Base-by-base conservation (phyloP, 2,113 vertebrate species). In the Alethe diademata region DNA sequence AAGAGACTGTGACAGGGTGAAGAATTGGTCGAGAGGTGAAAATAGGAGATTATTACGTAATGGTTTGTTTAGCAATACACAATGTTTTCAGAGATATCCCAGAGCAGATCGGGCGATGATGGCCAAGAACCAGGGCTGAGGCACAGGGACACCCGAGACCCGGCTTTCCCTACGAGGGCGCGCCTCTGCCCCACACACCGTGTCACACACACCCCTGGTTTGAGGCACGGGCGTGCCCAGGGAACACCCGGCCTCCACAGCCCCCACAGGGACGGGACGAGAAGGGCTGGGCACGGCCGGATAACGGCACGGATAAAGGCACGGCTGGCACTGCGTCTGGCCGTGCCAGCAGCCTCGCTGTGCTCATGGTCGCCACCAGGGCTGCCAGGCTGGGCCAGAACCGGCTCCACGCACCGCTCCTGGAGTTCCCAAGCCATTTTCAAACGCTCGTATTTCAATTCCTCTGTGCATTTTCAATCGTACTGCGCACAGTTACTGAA, bases 361-460 rank as follows among this genome's bases (percentile, higher is more conserved):
- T 5, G 1, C 1, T 2, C 71, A 1, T 0, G 4, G 58, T 51
- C 2, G 3, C 25, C 88, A 47, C 4, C 60, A 13, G 29, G 13
- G 17, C 38, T 13, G 72, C 45, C 66, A 20, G 12, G 40, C 78
- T 35, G 75, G 23, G 31, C n/a, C 45, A 65, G 5, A 16, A 9
- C 26, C 66, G n/a, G 50, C 38, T 50, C 38, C 42, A 53, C 4
- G 0, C 18, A 14, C 33, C 47, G 58, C 35, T 40, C 20, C 33
- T 5, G 15, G 19, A 38, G 8, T 9, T 71, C 74, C 64, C 45
- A 73, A 61, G 29, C 15, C 42, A 5, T 73, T 90, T 64, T 16
- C 13, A 69, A 75, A 87, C 0, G 4, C 24, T 60, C 0, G 0
- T 47, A 38, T 61, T 84, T 91, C 36, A 23, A 47, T 28, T 36